Conservation (phyloP, 2,113 vertebrate species). For the Pipa parva region DNA sequence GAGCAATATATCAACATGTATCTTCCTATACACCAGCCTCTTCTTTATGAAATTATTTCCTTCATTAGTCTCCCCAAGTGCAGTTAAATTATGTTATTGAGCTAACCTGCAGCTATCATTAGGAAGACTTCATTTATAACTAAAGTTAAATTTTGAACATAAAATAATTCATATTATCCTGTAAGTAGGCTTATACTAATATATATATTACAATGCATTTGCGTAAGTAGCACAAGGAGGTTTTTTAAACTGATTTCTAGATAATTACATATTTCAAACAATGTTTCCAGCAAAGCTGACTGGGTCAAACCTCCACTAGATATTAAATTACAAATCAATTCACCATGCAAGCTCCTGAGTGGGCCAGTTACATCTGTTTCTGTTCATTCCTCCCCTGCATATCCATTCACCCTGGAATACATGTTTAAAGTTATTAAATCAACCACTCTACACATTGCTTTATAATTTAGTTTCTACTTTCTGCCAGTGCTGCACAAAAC, state of each 20-base stretch:
- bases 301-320: background rate
- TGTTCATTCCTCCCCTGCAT: constrained; percentile 23
- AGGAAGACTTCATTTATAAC: no score
- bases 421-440: constrained; percentile 61
- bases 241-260: background rate
- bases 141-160: no score
- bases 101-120: no score
- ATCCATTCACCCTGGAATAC: constrained; percentile 12
- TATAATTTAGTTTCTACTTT: constrained; percentile 69
- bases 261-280: background rate
- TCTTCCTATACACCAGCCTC: no score
- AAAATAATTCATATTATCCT: no score
- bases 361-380: constrained; percentile 24
- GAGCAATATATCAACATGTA: no score
- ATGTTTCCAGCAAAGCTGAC: background rate
- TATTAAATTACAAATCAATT: background rate
- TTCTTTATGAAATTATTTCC: no score
- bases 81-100: no score
- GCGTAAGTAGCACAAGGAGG: no score
- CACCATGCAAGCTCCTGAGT: background rate
- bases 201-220: no score
- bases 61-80: no score
- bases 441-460: constrained; percentile 67
- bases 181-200: no score
- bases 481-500: constrained; percentile 65